Percentiles rank a stretch among this genome's conserved stretches.
These are phyloP conservation scores for Trididemnum nubilum DNA, from an alignment of 23 tunicate species.

Conservation along the genomic window DNA sequence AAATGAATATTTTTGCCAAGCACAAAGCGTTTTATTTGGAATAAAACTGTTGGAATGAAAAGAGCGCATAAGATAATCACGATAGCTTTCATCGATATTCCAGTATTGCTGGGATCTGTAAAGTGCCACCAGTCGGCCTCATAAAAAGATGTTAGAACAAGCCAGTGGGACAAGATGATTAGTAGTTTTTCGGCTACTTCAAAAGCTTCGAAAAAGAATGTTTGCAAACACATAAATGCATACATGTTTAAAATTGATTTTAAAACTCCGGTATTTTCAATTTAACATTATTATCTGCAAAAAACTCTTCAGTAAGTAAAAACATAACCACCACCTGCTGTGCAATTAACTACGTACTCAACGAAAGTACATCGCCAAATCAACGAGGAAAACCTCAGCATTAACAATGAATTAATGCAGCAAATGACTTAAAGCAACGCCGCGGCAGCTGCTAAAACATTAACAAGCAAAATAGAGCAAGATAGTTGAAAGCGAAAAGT, in stretches of 20 bases:
- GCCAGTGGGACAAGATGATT: constrained; percentile 12
- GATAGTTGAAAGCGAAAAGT: too few species aligned
- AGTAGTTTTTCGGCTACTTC: neutral
- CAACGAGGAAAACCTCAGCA: too few species aligned
- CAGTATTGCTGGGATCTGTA: constrained; percentile 58
- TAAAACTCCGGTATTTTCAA: too few species aligned
- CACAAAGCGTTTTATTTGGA: neutral
- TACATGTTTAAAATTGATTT: neutral
- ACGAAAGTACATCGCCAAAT: too few species aligned
- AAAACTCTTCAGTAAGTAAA: too few species aligned
- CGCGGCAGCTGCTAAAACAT: too few species aligned
- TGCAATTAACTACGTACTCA: too few species aligned
- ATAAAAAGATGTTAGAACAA: constrained; percentile 27
- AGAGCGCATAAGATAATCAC: constrained; percentile 16
- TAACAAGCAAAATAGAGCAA: too few species aligned
- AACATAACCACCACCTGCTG: too few species aligned
- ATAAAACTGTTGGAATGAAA: constrained; percentile 33
- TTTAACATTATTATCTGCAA: too few species aligned
- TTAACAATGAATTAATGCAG: too few species aligned
- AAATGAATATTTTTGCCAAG: neutral
- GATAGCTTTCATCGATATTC: constrained; percentile 38
- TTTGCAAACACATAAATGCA: neutral
- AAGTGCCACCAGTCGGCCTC: constrained; percentile 83
- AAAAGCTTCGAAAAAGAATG: neutral
- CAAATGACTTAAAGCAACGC: too few species aligned